Percentiles rank a stretch among this genome's conserved stretches.
Evolutionary conservation across 2,888 invertebrate species (phyloP).

Genomic region (Neocrepidodera transversa): DNA sequence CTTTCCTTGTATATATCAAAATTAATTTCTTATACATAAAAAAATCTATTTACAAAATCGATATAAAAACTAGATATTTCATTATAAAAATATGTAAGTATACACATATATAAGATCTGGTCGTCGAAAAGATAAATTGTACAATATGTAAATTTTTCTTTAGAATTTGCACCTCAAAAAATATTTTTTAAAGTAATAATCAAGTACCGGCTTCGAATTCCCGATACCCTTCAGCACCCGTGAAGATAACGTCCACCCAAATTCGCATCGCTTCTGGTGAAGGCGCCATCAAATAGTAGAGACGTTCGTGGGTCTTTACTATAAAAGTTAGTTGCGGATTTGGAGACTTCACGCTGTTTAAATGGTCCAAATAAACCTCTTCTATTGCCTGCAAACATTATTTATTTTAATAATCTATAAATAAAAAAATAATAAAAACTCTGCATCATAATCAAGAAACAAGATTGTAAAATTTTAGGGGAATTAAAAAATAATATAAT

Average conservation of each 20-base stretch:
- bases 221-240: slow-evolving; percentile 89
- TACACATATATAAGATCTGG: slow-evolving; percentile 33
- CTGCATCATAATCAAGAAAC: neutral
- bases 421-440: no score
- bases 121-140: slow-evolving; percentile 26
- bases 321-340: slow-evolving; percentile 92
- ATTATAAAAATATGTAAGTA: slow-evolving; percentile 33
- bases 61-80: slow-evolving; percentile 33
- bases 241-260: slow-evolving; percentile 96
- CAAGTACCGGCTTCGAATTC: slow-evolving; percentile 66
- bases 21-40: no score
- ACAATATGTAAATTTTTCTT: slow-evolving; percentile 12
- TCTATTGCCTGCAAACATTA: slow-evolving; percentile 83
- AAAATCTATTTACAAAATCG: slow-evolving; percentile 34
- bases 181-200: slow-evolving; percentile 30
- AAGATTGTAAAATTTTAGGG: no score
- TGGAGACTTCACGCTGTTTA: slow-evolving; percentile 89
- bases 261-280: slow-evolving; percentile 93
- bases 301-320: slow-evolving; percentile 89
- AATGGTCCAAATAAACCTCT: slow-evolving; percentile 96
- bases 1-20: slow-evolving; percentile 30
- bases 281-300: slow-evolving; percentile 91
- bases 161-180: slow-evolving; percentile 14
- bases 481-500: no score
- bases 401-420: no score